These are phyloP conservation scores for Gambusia affinis DNA, from an alignment of 2,113 vertebrate species.

Conservation along the genomic window DNA sequence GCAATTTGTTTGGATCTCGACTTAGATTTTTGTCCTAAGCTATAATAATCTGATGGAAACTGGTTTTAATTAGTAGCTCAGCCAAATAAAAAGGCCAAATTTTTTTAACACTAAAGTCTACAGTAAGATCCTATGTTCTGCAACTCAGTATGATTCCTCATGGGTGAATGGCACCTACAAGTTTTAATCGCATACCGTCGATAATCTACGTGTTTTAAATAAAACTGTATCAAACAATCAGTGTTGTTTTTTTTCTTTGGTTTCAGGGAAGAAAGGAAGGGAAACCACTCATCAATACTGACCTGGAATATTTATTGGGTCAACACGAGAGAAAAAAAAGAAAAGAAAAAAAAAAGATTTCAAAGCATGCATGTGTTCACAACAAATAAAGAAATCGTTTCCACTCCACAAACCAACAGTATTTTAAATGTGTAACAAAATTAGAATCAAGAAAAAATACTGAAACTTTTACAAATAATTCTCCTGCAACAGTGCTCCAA, in stretches of 20 bases:
- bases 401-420: background rate
- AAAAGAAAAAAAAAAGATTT: slow-evolving; percentile 26
- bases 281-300: background rate
- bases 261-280: background rate
- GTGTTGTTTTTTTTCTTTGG: no score
- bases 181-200: slow-evolving; percentile 34
- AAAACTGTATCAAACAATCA: slow-evolving; percentile 37
- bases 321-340: slow-evolving; percentile 43
- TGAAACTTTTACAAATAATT: background rate
- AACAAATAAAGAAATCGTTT: slow-evolving; percentile 11
- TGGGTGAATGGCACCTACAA: slow-evolving; percentile 4
- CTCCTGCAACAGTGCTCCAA: background rate
- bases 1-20: background rate
- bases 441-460: slow-evolving; percentile 9
- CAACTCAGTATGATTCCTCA: slow-evolving; percentile 7
- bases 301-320: slow-evolving; percentile 61
- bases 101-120: slow-evolving; percentile 37
- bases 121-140: slow-evolving; percentile 12
- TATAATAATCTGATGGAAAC: background rate
- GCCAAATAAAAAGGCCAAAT: background rate
- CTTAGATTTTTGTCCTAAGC: slow-evolving; percentile 10
- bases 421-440: slow-evolving; percentile 19
- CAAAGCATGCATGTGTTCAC: slow-evolving; percentile 16
- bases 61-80: slow-evolving; percentile 1
- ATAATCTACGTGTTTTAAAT: slow-evolving; percentile 50